These are phyloP conservation scores for Ellobium chinense DNA, from an alignment of 2,888 invertebrate species.

Conservation along the genomic window DNA sequence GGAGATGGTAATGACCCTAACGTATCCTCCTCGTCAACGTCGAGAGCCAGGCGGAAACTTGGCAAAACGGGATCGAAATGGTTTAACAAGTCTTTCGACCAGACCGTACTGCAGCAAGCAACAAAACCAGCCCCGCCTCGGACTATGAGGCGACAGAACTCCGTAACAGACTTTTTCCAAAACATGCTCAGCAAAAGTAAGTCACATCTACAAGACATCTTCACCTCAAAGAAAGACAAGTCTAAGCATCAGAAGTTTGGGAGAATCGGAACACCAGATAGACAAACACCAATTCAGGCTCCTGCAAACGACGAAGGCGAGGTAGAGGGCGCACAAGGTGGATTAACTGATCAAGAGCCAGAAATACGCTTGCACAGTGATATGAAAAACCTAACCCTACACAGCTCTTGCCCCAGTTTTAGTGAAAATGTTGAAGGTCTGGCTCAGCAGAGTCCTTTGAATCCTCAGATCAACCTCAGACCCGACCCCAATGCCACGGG, in stretches of 20 bases:
- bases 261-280: background rate
- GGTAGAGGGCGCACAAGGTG: conserved; percentile 8
- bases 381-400: background rate
- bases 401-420: conserved; percentile 39
- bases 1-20: background rate
- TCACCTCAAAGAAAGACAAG: conserved; percentile 28
- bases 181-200: conserved; percentile 46
- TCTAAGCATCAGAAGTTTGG: background rate
- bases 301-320: background rate
- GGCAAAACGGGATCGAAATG: conserved; percentile 22
- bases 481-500: background rate
- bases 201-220: conserved; percentile 44
- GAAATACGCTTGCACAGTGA: background rate
- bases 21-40: background rate
- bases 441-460: background rate
- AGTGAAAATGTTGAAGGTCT: background rate
- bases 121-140: background rate
- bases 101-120: background rate
- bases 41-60: background rate
- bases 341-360: background rate
- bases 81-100: conserved; percentile 47
- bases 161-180: conserved; percentile 49
- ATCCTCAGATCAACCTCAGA: background rate
- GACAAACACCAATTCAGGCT: background rate
- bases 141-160: conserved; percentile 43